Base-by-base conservation (phyloP, 2,113 vertebrate genomes). In the Otocyon megalotis region DNA sequence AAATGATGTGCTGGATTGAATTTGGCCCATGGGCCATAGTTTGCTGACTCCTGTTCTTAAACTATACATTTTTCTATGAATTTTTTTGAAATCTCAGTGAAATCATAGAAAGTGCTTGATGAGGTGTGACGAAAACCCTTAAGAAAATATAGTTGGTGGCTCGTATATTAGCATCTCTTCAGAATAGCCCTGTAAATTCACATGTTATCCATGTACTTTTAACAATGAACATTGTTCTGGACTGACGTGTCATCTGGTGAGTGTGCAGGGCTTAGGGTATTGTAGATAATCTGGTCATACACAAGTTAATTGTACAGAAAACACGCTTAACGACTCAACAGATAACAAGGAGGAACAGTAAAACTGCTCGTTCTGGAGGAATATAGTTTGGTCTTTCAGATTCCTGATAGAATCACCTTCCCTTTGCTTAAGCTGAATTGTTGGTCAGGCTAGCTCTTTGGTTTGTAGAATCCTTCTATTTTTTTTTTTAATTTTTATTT, bases 131-230 rank as follows among this genome's bases (percentile, higher is more conserved):
- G 54, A 90, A 63, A 69, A 19, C 10, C 56, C 37, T 83, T 82
- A 63, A 17, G 60, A 84, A 95, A 94, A 74, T 35, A 35, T 3
- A 12, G 16, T 85, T 77, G 32, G 8, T 92, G 71, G 32, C 56
- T 93, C 28, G 3, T 81, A 1, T 82, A 37, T 79, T 87, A 58
- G 17, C 35, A 87, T 50, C n/a, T 94, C 50, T 92, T 62, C 43
- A 67, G 48, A 58, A 96, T 80, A 94, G 12, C 28, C 95, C 15
- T 95, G 94, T 65, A 69, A 62, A 80, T 79, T 96, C 60, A 62
- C 54, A 32, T 56, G 28, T 87, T 81, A 65, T 24, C 79, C 14
- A 30, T 54, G 7, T 84, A 5, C 24, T 58, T 94, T 88, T 20
- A 82, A 72, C 54, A 93, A 2, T 83, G 80, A 85, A n/a, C 43